A percentile compares a stretch with the other conserved stretches of the same genome.
Conservation (phyloP, 2,797 vertebrate species). For the Periophthalmus magnuspinnatus region DNA sequence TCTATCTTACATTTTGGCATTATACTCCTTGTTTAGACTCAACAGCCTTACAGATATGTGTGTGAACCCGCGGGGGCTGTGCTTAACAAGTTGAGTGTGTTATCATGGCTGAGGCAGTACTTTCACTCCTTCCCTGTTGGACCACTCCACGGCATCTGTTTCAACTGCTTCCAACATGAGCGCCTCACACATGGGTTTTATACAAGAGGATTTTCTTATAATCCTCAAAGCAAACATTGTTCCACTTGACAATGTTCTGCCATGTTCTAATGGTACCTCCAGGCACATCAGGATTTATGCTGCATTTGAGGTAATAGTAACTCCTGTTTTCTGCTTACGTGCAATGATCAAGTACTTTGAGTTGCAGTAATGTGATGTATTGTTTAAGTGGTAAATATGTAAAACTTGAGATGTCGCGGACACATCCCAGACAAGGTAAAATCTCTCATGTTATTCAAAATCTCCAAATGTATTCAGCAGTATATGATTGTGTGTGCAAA, state of each 20-base stretch:
- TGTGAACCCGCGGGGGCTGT: constrained; percentile 32
- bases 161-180: constrained; percentile 49
- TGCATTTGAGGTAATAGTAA: constrained; percentile 16
- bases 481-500: constrained; percentile 16
- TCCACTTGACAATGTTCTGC: constrained; percentile 54
- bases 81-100: constrained; percentile 50
- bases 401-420: constrained; percentile 15
- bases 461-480: constrained; percentile 39
- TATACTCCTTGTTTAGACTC: background rate
- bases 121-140: constrained; percentile 46
- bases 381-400: constrained; percentile 23
- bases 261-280: constrained; percentile 38
- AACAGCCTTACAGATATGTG: constrained; percentile 12
- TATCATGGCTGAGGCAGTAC: constrained; percentile 42
- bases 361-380: constrained; percentile 15
- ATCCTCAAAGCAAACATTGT: constrained; percentile 66
- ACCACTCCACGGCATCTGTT: constrained; percentile 56
- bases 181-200: constrained; percentile 24
- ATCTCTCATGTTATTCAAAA: constrained; percentile 57
- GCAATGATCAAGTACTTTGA: constrained; percentile 26
- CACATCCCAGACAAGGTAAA: constrained; percentile 43
- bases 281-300: constrained; percentile 27
- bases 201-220: constrained; percentile 60
- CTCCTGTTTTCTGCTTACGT: constrained; percentile 17
- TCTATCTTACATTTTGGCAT: constrained; percentile 2